phyloP scores from a whole-genome alignment of 2,797 vertebrate genomes.

The Premnoplex brunnescens region DNA sequence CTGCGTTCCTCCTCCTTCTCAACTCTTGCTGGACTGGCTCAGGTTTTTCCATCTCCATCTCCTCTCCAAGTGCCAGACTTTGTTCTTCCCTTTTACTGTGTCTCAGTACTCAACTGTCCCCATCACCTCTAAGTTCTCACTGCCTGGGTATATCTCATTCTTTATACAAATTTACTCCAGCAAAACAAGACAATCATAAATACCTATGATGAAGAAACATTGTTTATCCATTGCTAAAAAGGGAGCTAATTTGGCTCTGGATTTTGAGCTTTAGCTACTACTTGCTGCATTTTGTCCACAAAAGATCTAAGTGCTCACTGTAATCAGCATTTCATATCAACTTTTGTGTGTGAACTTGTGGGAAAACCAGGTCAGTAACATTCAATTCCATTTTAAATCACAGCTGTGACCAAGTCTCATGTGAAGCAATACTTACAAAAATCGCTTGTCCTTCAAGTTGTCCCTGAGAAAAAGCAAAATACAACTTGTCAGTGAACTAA shows the following conservation, averaged over 20 bases:
- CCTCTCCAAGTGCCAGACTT: neutral
- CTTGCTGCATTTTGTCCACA: neutral
- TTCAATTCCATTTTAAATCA: neutral
- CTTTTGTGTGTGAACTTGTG: neutral
- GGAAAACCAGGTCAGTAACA: neutral
- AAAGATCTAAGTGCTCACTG: neutral
- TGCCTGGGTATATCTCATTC: neutral
- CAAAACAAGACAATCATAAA: neutral
- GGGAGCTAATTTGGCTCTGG: neutral
- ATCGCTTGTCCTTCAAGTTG: constrained; percentile 59
- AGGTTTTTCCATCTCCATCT: neutral
- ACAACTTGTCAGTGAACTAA: neutral
- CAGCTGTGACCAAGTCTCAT: neutral
- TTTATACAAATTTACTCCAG: neutral
- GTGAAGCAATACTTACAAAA: constrained; percentile 73
- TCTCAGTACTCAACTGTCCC: neutral
- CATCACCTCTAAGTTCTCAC: neutral
- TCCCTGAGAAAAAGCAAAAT: constrained; percentile 51
- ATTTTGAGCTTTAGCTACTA: neutral
- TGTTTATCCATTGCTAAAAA: neutral
- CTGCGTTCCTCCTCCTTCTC: neutral
- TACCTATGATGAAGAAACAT: neutral
- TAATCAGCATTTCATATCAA: neutral
- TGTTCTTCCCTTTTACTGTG: neutral
- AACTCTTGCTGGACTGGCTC: neutral